Evolutionary conservation across 1,140 invertebrate genomes (phyloP), one percentile per base, ranked within the genome.

Genomic region (Stegodyphus mimosarum): DNA sequence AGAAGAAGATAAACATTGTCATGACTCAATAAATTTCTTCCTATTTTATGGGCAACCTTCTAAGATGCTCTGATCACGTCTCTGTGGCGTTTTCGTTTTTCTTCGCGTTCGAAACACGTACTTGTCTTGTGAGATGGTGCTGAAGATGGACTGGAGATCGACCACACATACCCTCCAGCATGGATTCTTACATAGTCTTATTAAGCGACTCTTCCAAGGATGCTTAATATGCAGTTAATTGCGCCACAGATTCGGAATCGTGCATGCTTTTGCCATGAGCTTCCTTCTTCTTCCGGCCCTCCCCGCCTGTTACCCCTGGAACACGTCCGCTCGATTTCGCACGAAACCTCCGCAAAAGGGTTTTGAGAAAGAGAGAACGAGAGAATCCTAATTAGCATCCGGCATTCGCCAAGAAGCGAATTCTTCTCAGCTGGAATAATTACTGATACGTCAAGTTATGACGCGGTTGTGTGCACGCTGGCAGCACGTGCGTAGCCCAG

Each of bases 171-270:
- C 70, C 70, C 17, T 72, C 70, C 13, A 51, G 70, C 70, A 18
- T 51, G 15, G 70, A 17, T 72, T 72, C 70, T 33, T 33, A 33
- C 33, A 72, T 72, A 72, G 50, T 72, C 70, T 72, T 72, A 72
- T n/a, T 72, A 72, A 72, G 49, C 70, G 70, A 50, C 50, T 72
- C 70, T 50, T 72, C 70, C n/a, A 72, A 72, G 70, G 70, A 72
- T 72, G 70, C 70, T 72, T 72, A 72, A 72, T 72, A 72, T 51
- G 70, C 70, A 72, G 70, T 72, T 72, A 72, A 72, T 72, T 72
- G 70, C 70, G 49, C 70, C 52, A 51, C 70, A 72, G 70, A 72
- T 15, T 72, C 17, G 49, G 49, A 51, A 72, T 11, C 49, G 33
- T 33, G 33, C 33, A 33, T 33, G 33, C 33, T 33, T 33, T 33